Conservation (phyloP, 2,113 vertebrate species). For the Bucco capensis region DNA sequence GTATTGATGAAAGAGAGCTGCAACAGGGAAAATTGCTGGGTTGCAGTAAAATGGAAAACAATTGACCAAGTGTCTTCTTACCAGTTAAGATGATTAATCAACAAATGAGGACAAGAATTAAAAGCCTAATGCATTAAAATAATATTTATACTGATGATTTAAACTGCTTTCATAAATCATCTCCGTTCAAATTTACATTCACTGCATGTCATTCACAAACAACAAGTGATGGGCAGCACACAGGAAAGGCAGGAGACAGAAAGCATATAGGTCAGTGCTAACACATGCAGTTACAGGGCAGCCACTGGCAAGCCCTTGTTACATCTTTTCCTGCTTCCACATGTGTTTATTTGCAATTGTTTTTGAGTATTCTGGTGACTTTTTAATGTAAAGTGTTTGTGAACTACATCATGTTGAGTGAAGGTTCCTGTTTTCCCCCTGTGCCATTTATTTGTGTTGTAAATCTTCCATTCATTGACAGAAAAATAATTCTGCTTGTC, state of each 20-base stretch:
- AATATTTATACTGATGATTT: not conserved
- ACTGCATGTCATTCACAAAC: not conserved
- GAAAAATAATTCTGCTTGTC: not conserved
- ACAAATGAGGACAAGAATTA: not conserved
- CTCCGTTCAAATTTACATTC: not conserved
- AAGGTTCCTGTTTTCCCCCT: not conserved
- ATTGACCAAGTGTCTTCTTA: not conserved
- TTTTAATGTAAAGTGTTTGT: not conserved
- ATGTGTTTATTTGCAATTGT: not conserved
- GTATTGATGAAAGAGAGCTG: not conserved
- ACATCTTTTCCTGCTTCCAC: not conserved
- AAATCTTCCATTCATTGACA: not conserved
- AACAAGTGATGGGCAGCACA: not conserved
- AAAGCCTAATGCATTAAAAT: not conserved
- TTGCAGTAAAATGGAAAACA: not conserved
- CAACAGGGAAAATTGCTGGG: not conserved
- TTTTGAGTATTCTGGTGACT: not conserved
- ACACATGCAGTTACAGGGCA: not conserved
- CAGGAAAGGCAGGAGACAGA: not conserved
- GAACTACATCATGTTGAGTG: not conserved
- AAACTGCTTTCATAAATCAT: not conserved
- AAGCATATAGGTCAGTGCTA: not conserved
- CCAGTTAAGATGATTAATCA: conserved; percentile 2
- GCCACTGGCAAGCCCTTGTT: not conserved
- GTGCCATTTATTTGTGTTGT: not conserved